Evolutionary conservation across 35 echinoderm and acorn worm species (phyloP).

Genomic region (Apostichopus californicus): DNA sequence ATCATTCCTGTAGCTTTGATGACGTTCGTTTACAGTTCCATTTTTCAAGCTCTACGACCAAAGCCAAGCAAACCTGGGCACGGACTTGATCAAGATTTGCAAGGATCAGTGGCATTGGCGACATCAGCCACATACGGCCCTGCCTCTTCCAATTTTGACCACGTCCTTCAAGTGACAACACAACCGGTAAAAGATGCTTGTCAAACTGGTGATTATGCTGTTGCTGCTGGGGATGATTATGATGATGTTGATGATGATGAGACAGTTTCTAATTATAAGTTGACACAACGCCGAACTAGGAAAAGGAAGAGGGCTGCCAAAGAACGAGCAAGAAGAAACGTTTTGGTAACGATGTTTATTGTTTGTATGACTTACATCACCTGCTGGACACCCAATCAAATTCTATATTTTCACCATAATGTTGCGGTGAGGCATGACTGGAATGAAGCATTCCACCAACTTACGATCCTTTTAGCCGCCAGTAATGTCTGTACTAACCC

Average conservation of each 20-base stretch:
- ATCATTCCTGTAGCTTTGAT: background rate
- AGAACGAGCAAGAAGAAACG: background rate
- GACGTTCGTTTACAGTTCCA: conserved; percentile 1
- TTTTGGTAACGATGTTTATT: background rate
- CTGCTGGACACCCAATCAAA: background rate
- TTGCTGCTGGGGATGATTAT: background rate
- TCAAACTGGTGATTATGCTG: background rate
- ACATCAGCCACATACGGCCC: background rate
- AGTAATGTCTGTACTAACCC: conserved; percentile 9
- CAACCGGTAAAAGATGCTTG: background rate
- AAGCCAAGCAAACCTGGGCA: background rate
- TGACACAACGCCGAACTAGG: background rate
- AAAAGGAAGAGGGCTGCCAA: background rate
- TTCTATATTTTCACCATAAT: conserved; percentile 21
- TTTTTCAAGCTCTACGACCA: background rate
- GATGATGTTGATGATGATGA: background rate
- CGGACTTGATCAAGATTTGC: background rate
- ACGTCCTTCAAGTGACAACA: background rate
- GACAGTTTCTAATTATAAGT: background rate
- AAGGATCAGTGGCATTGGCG: background rate
- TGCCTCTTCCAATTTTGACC: background rate
- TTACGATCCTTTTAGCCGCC: conserved; percentile 8
- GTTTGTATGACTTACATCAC: background rate
- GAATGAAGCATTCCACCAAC: background rate
- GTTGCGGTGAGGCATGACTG: background rate